These are phyloP conservation scores for Theretra japonica DNA, from an alignment of 2,888 invertebrate species.

Conservation along the genomic window DNA sequence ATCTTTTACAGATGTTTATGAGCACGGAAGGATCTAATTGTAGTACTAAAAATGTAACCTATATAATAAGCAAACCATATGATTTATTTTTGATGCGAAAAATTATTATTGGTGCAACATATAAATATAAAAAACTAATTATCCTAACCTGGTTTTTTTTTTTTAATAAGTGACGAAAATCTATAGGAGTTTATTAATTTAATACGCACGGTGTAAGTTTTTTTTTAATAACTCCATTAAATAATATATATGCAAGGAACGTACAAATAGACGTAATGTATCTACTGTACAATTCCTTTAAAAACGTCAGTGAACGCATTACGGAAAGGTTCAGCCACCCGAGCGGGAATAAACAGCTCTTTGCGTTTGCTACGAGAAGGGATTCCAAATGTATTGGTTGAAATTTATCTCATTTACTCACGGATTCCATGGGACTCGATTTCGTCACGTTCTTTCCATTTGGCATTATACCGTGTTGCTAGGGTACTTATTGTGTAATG, in stretches of 20 bases:
- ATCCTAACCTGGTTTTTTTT: too few relatives aligned
- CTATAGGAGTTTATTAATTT: too few relatives aligned
- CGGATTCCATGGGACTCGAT: neutral
- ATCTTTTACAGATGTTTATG: too few relatives aligned
- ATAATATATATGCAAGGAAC: neutral
- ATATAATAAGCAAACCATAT: too few relatives aligned
- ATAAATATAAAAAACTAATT: too few relatives aligned
- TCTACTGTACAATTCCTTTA: neutral
- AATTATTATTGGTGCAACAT: too few relatives aligned
- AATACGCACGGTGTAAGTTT: too few relatives aligned
- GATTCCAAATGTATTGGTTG: constrained; percentile 17
- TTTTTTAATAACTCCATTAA: neutral
- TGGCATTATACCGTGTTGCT: neutral
- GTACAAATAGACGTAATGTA: neutral
- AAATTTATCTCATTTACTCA: constrained; percentile 16
- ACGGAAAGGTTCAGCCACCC: constrained; percentile 7
- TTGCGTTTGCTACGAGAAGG: constrained; percentile 3
- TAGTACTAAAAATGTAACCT: too few relatives aligned
- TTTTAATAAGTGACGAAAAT: too few relatives aligned
- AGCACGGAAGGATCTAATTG: too few relatives aligned
- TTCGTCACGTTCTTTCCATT: neutral
- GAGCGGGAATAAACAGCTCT: constrained; percentile 23
- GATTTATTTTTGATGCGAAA: too few relatives aligned
- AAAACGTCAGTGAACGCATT: neutral
- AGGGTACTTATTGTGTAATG: neutral